These are phyloP conservation scores for Syncerus caffer DNA, from an alignment of 2,797 vertebrate species.

Conservation along the genomic window DNA sequence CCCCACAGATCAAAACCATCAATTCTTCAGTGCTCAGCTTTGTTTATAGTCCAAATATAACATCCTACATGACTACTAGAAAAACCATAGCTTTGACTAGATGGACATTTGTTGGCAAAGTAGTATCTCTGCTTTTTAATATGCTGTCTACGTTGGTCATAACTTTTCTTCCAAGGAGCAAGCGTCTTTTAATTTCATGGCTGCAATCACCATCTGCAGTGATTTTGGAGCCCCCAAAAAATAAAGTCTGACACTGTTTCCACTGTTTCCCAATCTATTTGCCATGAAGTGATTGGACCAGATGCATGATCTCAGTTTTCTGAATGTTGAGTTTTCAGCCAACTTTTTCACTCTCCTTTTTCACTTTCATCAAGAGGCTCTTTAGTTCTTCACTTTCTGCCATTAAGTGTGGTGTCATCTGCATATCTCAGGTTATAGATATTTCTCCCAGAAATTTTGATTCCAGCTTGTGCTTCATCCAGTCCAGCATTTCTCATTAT, in stretches of 20 bases:
- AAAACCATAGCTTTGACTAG: neutral
- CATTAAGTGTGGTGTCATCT: too few species aligned
- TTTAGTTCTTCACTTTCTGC: too few species aligned
- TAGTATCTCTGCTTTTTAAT: neutral
- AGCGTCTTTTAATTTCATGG: neutral
- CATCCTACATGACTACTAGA: neutral
- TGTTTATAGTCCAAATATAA: neutral
- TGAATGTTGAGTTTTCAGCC: neutral
- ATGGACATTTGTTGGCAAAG: neutral
- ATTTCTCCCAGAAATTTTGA: too few species aligned
- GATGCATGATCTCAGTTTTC: neutral
- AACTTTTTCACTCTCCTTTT: neutral
- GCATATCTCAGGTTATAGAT: too few species aligned
- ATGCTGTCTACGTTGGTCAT: neutral
- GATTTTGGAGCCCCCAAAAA: neutral
- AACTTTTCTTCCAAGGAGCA: neutral
- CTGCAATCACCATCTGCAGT: neutral
- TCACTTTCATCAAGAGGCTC: too few species aligned
- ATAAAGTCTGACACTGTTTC: neutral
- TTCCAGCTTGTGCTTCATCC: too few species aligned
- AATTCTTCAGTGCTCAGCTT: fast-evolving
- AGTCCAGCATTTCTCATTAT: too few species aligned
- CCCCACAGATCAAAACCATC: neutral
- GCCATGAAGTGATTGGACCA: neutral
- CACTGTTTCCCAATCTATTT: neutral